Evolutionary conservation across 1,140 invertebrate genomes (phyloP), one percentile per base, ranked within the genome.

Genomic region (Rhysida immarginata): DNA sequence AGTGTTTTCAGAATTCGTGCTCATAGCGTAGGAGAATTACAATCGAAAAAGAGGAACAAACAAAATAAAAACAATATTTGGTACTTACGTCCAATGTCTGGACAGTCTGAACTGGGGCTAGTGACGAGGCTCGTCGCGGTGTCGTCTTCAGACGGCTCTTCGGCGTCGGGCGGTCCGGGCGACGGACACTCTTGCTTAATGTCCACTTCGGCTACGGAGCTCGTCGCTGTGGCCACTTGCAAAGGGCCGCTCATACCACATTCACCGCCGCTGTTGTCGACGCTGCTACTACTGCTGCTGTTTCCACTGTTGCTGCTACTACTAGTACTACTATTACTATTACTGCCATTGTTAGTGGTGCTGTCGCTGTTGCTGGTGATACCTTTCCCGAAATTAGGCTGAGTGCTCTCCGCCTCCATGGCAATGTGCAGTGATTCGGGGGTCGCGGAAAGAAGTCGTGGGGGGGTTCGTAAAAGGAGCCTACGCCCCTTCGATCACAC

Each of bases 211-310:
- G 8, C 8, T 20, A 46, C 5, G 16, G 44, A 11, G 18, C 44
- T 46, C n/a, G 44, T 11, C n/a, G 44, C 44, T 23, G 44, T 8
- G 8, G 20, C 44, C 16, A 46, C 44, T 20, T 46, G 44, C 18
- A 20, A 8, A 5, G 8, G 44, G 11, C 3, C n/a, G n/a, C n/a
- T n/a, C n/a, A n/a, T n/a, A n/a, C n/a, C n/a, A n/a, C n/a, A n/a
- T n/a, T n/a, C n/a, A 57, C 48, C 59, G 59, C 42, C 62, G 53
- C 16, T 53, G 53, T 25, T 53, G 56, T 2, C 57, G 55, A 18
- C 60, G 57, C 46, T 60, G 60, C 59, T 65, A 64, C 35, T 60
- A 64, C 45, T 58, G 60, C 42, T 60, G 50, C 25, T 61, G 61
- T 46, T 55, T 44, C 13, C 51, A 54, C 24, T 26, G 46, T 16